Conservation (phyloP, 2,113 vertebrate genomes). For the Siniperca chuatsi region DNA sequence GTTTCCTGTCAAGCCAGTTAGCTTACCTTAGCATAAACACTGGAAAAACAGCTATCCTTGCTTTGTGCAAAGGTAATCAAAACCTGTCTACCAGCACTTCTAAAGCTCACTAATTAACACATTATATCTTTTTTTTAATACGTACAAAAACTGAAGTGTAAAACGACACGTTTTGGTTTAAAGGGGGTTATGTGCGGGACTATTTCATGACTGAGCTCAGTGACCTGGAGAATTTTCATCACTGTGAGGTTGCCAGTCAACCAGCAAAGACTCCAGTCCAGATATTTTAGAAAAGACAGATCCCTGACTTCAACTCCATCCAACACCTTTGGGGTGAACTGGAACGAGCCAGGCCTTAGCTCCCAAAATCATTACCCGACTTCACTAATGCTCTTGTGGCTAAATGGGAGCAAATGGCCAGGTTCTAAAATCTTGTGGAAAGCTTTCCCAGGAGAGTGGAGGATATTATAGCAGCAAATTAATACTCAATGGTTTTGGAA, state of each 20-base stretch:
- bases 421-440: neutral
- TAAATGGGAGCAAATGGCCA: neutral
- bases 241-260: neutral
- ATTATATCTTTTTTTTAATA: no score
- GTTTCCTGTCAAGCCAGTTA: neutral
- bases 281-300: no score
- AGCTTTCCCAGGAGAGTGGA: neutral
- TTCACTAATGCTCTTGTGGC: neutral
- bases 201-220: neutral
- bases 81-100: no score
- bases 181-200: neutral
- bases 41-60: neutral
- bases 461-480: no score
- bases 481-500: no score
- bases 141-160: no score
- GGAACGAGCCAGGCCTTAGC: no score
- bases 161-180: no score
- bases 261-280: neutral
- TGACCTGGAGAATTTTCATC: neutral
- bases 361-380: neutral
- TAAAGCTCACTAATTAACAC: no score
- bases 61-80: neutral
- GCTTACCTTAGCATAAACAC: neutral
- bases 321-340: no score
- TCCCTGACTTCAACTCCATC: no score